Evolutionary conservation across 1,140 invertebrate species (phyloP).

Genomic region (Aphidius ervi): DNA sequence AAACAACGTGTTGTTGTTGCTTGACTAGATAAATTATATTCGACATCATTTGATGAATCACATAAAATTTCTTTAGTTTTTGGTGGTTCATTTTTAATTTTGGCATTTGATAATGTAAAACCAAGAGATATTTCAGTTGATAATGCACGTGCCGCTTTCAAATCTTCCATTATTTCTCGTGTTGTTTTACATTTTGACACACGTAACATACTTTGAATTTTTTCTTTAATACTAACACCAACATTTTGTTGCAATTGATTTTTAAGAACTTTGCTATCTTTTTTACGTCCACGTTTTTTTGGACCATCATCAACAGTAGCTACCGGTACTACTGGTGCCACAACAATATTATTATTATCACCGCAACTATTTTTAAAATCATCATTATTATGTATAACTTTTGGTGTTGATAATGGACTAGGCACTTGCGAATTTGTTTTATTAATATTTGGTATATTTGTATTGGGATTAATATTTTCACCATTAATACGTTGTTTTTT

Average conservation of each 20-base stretch:
- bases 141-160: slow-evolving; percentile 65
- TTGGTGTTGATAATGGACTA: slow-evolving; percentile 35
- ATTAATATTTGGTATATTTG: slow-evolving; percentile 15
- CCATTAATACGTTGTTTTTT: slow-evolving; percentile 48
- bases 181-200: slow-evolving; percentile 79
- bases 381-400: background rate
- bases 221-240: slow-evolving; percentile 56
- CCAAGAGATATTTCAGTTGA: slow-evolving; percentile 24
- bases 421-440: slow-evolving; percentile 44
- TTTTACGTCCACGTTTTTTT: slow-evolving; percentile 66
- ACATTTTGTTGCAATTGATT: slow-evolving; percentile 51
- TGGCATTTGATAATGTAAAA: slow-evolving; percentile 14
- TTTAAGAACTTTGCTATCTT: slow-evolving; percentile 63
- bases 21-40: background rate
- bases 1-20: background rate
- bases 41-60: slow-evolving; percentile 32
- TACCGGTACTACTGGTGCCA: too few species aligned
- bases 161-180: slow-evolving; percentile 73
- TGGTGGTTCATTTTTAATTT: slow-evolving; percentile 36
- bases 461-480: slow-evolving; percentile 34
- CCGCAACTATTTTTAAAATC: too few species aligned
- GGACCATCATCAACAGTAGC: slow-evolving; percentile 42
- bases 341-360: too few species aligned
- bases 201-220: slow-evolving; percentile 60
- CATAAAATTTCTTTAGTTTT: slow-evolving; percentile 24